Conservation (phyloP, 2,113 vertebrate genomes). For the Oryzias melastigma region DNA sequence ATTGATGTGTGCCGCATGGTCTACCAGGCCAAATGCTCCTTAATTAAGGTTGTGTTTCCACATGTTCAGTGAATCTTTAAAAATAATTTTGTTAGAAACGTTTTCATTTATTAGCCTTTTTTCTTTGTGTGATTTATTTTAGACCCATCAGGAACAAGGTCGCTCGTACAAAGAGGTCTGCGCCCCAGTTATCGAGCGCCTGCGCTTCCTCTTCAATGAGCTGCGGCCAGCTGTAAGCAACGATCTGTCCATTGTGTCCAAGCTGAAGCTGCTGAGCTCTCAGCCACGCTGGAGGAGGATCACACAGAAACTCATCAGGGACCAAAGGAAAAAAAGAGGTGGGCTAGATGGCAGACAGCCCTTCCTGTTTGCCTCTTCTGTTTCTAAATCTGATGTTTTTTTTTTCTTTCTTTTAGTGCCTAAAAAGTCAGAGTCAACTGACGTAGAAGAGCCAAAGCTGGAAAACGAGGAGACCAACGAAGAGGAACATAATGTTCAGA, state of each 20-base stretch:
- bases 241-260: constrained; percentile 93
- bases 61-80: background rate
- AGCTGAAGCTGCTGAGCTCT: constrained; percentile 92
- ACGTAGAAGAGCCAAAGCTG: constrained; percentile 91
- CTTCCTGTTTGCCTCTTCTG: background rate
- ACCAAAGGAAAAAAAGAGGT: constrained; percentile 92
- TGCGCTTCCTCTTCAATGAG: constrained; percentile 96
- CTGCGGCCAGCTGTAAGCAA: constrained; percentile 94
- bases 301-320: constrained; percentile 91
- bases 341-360: background rate
- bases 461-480: constrained; percentile 91
- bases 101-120: background rate
- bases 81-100: background rate
- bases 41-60: constrained; percentile 88
- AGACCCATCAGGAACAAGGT: constrained; percentile 98
- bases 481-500: constrained; percentile 86
- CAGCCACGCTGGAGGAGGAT: constrained; percentile 93
- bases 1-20: constrained; percentile 97
- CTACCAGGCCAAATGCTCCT: constrained; percentile 97
- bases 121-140: background rate
- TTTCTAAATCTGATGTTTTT: background rate
- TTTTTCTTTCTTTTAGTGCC: constrained; percentile 75
- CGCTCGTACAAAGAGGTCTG: constrained; percentile 99
- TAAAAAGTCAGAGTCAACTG: constrained; percentile 90
- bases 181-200: constrained; percentile 93